A percentile compares a stretch with the other conserved stretches of the same genome.
Conservation (phyloP, 2,888 invertebrate genomes). For the Coenonympha glycerion region DNA sequence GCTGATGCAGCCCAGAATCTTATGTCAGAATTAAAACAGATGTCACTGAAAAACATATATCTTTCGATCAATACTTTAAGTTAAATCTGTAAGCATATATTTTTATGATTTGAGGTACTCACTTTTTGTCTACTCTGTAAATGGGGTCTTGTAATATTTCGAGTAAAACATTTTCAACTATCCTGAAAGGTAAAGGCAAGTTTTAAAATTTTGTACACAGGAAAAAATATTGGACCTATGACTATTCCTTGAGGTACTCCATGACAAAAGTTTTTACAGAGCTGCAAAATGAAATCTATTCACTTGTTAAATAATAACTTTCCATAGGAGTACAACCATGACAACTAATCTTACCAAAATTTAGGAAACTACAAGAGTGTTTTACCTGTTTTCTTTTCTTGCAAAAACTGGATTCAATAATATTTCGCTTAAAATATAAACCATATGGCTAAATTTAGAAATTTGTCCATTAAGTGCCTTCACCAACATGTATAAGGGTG, state of each 20-base stretch:
- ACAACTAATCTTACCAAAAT: too few relatives aligned
- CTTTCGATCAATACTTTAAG: not conserved
- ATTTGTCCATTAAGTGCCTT: conserved; percentile 38
- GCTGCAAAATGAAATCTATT: too few relatives aligned
- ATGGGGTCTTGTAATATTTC: conserved; percentile 42
- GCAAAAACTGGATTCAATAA: conserved; percentile 66
- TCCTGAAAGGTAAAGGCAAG: conserved; percentile 42
- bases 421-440: conserved; percentile 60
- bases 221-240: not conserved
- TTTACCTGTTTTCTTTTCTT: conserved; percentile 74
- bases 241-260: not conserved
- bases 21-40: conserved; percentile 52
- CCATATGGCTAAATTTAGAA: conserved; percentile 42
- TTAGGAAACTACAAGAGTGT: not conserved
- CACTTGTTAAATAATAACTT: too few relatives aligned
- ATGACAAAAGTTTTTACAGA: too few relatives aligned
- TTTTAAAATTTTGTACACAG: not conserved
- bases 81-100: not conserved
- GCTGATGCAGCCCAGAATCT: conserved; percentile 43
- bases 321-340: too few relatives aligned
- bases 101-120: conserved; percentile 25
- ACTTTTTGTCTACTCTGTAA: conserved; percentile 39
- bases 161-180: conserved; percentile 47
- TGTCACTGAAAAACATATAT: conserved; percentile 41
- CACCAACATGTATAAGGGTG: conserved; percentile 51